Base-by-base conservation (phyloP, 2,797 vertebrate genomes). In the Lutjanus argentimaculatus region DNA sequence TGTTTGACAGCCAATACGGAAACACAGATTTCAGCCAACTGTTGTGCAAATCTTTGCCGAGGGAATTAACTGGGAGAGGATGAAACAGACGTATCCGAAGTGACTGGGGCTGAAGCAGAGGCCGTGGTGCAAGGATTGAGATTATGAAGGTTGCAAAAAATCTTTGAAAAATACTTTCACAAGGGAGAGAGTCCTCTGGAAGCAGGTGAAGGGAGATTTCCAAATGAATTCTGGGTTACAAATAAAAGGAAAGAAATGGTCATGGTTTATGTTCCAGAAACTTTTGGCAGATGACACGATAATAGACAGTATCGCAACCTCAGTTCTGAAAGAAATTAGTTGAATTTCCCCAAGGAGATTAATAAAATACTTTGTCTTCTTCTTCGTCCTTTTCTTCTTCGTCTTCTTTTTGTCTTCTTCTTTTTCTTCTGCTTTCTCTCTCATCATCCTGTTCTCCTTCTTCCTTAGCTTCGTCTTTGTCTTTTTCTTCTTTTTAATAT, bases 1-100 rank as follows among this genome's bases (percentile, higher is more conserved):
- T 11, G 21, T 83, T 83, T 78, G 70, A 88, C 82, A 80, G 79
- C 84, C 80, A 71, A 53, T 71, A 75, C 19, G 14, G 76, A 77
- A 76, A 81, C 56, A 68, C 43, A n/a, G 51, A 72, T 81, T 87
- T 81, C 56, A 71, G 70, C 58, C 71, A 63, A 70, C 48, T 70
- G 53, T 70, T 72, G 75, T 67, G 69, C 30, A 64, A 75, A 83
- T 75, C 75, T 65, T 73, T 21, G 22, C 71, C 11, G 22, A 46
- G 75, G 70, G 80, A 79, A 53, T 73, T 17, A 30, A 21, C 8
- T 69, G 67, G 63, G 10, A 14, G 62, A 46, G 12, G 43, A 85
- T 79, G 52, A 85, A 81, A 57, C 22, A 70, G 76, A 69, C 53
- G 42, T 30, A 21, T 72, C 58, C 48, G 53, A 9, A 53, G 17